These are phyloP conservation scores for Penaeus monodon DNA, from an alignment of 2,888 invertebrate species.

Conservation along the genomic window DNA sequence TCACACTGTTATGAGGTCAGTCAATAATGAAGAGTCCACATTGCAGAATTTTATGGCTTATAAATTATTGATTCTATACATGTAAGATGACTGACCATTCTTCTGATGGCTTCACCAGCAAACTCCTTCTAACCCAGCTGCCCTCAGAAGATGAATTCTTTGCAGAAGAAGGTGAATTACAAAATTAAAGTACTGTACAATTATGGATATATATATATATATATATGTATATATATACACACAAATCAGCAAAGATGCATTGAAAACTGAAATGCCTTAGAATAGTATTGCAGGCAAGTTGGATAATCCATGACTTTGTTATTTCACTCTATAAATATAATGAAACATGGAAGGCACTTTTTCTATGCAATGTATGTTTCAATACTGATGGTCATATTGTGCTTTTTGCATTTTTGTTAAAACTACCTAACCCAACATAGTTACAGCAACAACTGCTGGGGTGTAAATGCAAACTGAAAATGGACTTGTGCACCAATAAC, in stretches of 20 bases:
- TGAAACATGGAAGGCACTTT: conserved; percentile 55
- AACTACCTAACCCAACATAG: conserved; percentile 28
- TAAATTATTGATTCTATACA: conserved; percentile 15
- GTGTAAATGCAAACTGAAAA: conserved; percentile 30
- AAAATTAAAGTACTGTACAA: conserved; percentile 39
- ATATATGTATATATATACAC: conserved; percentile 36
- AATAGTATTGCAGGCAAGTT: conserved; percentile 40
- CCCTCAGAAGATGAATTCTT: conserved; percentile 34
- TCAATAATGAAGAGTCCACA: conserved; percentile 1
- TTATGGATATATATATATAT: conserved; percentile 39
- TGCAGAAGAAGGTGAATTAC: conserved; percentile 26
- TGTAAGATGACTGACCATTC: conserved; percentile 15
- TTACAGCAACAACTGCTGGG: conserved; percentile 1
- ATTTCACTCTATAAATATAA: conserved; percentile 18
- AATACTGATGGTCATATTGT: conserved; percentile 49
- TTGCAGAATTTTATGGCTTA: neutral
- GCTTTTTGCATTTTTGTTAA: conserved; percentile 41
- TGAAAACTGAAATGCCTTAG: conserved; percentile 36
- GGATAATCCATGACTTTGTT: conserved; percentile 36
- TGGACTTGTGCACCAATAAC: conserved; percentile 42
- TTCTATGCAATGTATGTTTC: conserved; percentile 52
- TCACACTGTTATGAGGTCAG: conserved; percentile 14
- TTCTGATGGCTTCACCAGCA: conserved; percentile 20
- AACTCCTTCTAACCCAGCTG: conserved; percentile 26
- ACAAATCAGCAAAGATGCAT: conserved; percentile 48